Evolutionary conservation across 2,797 vertebrate species (phyloP).

Genomic region (Galagoides demidoff): DNA sequence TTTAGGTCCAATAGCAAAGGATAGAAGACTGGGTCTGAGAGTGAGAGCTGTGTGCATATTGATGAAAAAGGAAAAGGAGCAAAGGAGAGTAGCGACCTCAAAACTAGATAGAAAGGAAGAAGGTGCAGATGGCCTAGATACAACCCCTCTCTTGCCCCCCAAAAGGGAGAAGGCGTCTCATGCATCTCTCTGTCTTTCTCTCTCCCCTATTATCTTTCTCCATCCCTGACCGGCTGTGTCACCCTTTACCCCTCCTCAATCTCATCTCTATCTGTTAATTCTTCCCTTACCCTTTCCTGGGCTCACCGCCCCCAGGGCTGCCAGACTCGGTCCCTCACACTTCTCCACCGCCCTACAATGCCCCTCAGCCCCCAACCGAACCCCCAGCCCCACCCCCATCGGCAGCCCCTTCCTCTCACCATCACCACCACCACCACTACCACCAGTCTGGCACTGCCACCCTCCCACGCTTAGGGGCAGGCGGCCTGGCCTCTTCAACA

Average conservation of each 20-base stretch:
- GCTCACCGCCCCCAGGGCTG: conserved; percentile 85
- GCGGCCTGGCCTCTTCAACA: conserved; percentile 69
- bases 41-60: not conserved
- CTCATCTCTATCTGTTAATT: not conserved
- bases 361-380: conserved; percentile 80
- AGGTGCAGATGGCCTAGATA: conserved; percentile 65
- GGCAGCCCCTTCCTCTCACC: conserved; percentile 77
- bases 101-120: conserved; percentile 52
- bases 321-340: conserved; percentile 90
- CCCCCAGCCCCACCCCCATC: conserved; percentile 69
- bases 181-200: conserved; percentile 1
- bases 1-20: not conserved
- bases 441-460: conserved; percentile 88
- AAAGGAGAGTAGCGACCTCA: conserved; percentile 46
- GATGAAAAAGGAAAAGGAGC: not conserved
- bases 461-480: conserved; percentile 85
- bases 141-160: conserved; percentile 61
- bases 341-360: conserved; percentile 92
- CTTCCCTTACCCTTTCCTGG: not conserved
- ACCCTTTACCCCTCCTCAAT: not conserved
- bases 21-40: not conserved
- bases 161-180: conserved; percentile 90
- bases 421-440: conserved; percentile 86
- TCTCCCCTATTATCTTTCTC: conserved; percentile 43
- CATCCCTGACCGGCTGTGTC: not conserved